phyloP scores from a whole-genome alignment of 2,888 invertebrate species.

The Synergus itoensis region DNA sequence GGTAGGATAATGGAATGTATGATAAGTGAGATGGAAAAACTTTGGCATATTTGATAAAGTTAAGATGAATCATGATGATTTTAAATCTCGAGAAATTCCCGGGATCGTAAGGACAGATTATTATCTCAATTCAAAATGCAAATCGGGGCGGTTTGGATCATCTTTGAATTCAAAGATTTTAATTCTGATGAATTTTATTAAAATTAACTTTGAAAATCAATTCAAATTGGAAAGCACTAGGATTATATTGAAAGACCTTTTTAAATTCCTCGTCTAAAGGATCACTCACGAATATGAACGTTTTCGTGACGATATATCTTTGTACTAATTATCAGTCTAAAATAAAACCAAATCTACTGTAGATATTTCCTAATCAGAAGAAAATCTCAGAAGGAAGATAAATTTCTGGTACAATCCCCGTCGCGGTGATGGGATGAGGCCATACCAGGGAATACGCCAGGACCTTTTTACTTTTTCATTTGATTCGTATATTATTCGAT shows the following conservation, averaged over 20 bases:
- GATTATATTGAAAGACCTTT: neutral
- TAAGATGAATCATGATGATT: neutral
- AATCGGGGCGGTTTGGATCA: too few relatives aligned
- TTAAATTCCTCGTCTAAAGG: too few relatives aligned
- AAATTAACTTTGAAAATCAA: neutral
- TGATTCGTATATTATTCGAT: neutral
- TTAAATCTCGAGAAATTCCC: neutral
- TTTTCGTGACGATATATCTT: neutral
- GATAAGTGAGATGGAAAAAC: neutral
- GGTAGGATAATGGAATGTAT: neutral
- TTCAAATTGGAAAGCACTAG: neutral
- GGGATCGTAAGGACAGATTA: neutral
- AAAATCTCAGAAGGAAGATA: slow-evolving; percentile 2
- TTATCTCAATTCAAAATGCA: neutral
- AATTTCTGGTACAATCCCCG: neutral
- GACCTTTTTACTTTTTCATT: slow-evolving; percentile 46
- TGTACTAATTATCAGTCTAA: neutral
- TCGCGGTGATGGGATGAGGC: slow-evolving; percentile 45
- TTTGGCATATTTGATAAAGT: slow-evolving; percentile 4
- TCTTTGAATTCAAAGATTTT: neutral
- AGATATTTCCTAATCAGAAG: slow-evolving; percentile 6
- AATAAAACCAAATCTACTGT: neutral
- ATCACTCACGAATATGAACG: neutral
- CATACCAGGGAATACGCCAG: slow-evolving; percentile 55
- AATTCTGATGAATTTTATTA: neutral